Evolutionary conservation across 2,113 vertebrate species (phyloP).

Genomic region (Pithys albifrons): DNA sequence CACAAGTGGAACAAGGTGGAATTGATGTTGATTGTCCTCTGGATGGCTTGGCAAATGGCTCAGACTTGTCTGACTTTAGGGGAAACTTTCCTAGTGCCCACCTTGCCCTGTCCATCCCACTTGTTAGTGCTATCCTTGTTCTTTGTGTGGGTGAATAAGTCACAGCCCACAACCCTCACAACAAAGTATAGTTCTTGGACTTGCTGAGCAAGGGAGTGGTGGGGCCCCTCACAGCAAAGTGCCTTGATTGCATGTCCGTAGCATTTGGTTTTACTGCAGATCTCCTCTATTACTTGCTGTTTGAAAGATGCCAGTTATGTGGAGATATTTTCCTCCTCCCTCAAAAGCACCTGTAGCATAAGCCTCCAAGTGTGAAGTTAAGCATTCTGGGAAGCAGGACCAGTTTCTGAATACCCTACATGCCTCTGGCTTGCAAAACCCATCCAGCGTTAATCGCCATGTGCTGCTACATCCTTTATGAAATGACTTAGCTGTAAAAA

Average conservation of each 20-base stretch:
- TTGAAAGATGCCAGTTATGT: rapidly evolving
- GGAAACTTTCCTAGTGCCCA: background rate
- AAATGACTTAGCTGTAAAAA: rapidly evolving
- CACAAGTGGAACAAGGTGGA: background rate
- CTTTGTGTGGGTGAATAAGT: background rate
- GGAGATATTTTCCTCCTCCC: background rate
- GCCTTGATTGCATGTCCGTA: rapidly evolving
- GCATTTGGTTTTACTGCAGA: background rate
- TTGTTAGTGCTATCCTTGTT: rapidly evolving
- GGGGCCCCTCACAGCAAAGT: background rate
- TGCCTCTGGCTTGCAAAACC: background rate
- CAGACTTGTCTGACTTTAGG: background rate
- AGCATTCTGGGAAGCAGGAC: background rate
- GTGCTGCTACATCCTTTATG: background rate
- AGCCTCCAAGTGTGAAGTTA: background rate
- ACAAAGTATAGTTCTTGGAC: rapidly evolving
- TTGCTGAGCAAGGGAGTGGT: rapidly evolving
- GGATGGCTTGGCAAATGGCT: background rate
- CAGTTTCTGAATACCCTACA: rapidly evolving
- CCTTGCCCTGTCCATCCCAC: background rate
- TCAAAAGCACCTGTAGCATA: background rate
- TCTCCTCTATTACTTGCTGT: background rate
- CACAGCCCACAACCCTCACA: rapidly evolving
- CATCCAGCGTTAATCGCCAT: rapidly evolving
- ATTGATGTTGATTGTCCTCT: background rate